A percentile compares a stretch with the other conserved stretches of the same genome.
phyloP scores from a whole-genome alignment of 2,888 invertebrate genomes.

The Eupithecia centaureata region DNA sequence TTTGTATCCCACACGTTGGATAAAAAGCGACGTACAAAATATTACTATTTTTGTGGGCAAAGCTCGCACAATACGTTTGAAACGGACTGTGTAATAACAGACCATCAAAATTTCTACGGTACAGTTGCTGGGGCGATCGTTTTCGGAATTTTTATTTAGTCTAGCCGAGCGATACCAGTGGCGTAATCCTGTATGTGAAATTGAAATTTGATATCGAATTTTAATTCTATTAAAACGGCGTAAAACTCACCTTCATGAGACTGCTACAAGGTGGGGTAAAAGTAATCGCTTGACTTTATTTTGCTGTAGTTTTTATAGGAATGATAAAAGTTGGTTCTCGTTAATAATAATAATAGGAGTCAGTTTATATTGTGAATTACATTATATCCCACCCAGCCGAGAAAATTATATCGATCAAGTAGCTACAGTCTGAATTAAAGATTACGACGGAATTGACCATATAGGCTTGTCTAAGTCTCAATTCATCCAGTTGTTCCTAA shows the following conservation, averaged over 20 bases:
- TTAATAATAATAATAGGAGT: too few species aligned
- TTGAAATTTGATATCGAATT: constrained; percentile 82
- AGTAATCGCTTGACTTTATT: too few species aligned
- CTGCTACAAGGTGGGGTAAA: too few species aligned
- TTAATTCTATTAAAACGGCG: constrained; percentile 76
- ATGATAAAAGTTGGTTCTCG: too few species aligned
- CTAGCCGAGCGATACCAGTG: constrained; percentile 49
- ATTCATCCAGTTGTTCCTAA: too few species aligned
- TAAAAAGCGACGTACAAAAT: constrained; percentile 53
- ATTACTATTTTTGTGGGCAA: constrained; percentile 57
- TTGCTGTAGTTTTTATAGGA: too few species aligned
- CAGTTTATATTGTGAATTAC: too few species aligned
- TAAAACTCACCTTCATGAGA: constrained; percentile 33
- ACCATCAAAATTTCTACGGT: constrained; percentile 78
- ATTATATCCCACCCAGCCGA: too few species aligned
- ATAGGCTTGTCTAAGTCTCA: too few species aligned
- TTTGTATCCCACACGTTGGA: constrained; percentile 39
- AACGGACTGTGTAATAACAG: constrained; percentile 78
- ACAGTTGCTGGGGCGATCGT: constrained; percentile 70
- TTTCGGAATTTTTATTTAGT: constrained; percentile 63
- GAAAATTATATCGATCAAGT: background rate
- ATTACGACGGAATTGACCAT: background rate
- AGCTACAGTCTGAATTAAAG: background rate
- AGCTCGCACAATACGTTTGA: constrained; percentile 72
- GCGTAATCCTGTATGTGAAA: constrained; percentile 78